phyloP scores from a whole-genome alignment of 2,888 invertebrate genomes.

The Amphipyra berbera region DNA sequence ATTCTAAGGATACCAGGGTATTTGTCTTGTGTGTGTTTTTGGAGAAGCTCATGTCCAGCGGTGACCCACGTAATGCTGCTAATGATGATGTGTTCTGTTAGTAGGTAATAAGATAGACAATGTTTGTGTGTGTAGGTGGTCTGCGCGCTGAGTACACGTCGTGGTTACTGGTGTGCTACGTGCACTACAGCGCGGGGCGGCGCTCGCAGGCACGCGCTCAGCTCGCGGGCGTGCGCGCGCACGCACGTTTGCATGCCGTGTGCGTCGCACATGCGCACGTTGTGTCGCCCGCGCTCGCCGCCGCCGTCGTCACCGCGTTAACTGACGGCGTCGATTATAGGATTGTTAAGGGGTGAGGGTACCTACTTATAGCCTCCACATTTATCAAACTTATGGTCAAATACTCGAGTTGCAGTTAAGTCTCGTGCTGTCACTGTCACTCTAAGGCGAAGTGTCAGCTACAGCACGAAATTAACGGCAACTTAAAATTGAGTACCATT shows the following conservation, averaged over 20 bases:
- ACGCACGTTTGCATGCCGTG: slow-evolving; percentile 56
- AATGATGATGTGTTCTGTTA: neutral
- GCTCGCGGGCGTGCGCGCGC: slow-evolving; percentile 31
- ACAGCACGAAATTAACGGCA: too few species aligned
- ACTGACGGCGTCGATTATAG: slow-evolving; percentile 56
- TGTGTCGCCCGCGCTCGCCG: slow-evolving; percentile 64
- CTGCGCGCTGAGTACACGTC: slow-evolving; percentile 68
- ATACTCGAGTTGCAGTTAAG: too few species aligned
- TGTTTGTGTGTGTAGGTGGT: slow-evolving; percentile 59
- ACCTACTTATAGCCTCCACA: slow-evolving; percentile 3
- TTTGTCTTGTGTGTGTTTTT: too few species aligned
- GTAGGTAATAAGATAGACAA: neutral
- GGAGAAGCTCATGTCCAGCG: too few species aligned
- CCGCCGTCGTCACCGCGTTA: slow-evolving; percentile 46
- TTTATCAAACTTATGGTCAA: too few species aligned
- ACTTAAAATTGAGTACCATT: too few species aligned
- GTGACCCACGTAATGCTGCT: too few species aligned
- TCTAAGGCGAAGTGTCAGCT: too few species aligned
- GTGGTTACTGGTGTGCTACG: slow-evolving; percentile 67
- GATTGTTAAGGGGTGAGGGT: slow-evolving; percentile 66
- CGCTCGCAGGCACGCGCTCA: slow-evolving; percentile 37
- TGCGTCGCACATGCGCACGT: slow-evolving; percentile 67
- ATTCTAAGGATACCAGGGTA: too few species aligned
- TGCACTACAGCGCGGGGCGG: slow-evolving; percentile 68
- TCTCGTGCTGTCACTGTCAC: too few species aligned